Percentiles rank a stretch among this genome's conserved stretches.
phyloP scores from a whole-genome alignment of 1,140 invertebrate species.

The Drosophila lowei region DNA sequence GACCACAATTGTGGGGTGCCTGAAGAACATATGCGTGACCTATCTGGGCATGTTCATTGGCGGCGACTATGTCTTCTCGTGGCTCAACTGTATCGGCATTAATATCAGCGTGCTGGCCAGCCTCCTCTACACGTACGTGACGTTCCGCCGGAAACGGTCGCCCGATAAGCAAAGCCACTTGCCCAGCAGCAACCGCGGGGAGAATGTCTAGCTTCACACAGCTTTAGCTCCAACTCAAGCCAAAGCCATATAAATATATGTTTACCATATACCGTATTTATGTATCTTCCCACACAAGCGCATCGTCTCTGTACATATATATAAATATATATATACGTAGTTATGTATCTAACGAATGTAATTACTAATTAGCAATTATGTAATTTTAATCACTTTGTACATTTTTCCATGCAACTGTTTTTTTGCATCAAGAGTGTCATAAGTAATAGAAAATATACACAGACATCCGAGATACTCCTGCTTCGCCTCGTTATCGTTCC shows the following conservation, averaged over 20 bases:
- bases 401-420: slow-evolving; percentile 48
- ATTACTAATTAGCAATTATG: slow-evolving; percentile 40
- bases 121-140: slow-evolving; percentile 91
- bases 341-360: slow-evolving; percentile 6
- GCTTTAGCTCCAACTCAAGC: slow-evolving; percentile 52
- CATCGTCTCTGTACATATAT: slow-evolving; percentile 45
- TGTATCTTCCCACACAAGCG: slow-evolving; percentile 9
- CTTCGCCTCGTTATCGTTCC: not conserved
- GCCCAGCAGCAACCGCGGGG: slow-evolving; percentile 79
- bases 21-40: slow-evolving; percentile 96
- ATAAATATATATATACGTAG: slow-evolving; percentile 34
- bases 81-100: slow-evolving; percentile 96
- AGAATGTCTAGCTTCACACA: slow-evolving; percentile 83
- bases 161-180: slow-evolving; percentile 83
- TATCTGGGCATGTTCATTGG: slow-evolving; percentile 98
- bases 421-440: slow-evolving; percentile 46
- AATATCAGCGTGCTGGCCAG: slow-evolving; percentile 95
- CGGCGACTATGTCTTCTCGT: slow-evolving; percentile 97
- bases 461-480: slow-evolving; percentile 22
- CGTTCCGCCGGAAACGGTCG: slow-evolving; percentile 87
- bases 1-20: slow-evolving; percentile 98
- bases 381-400: slow-evolving; percentile 55
- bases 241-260: slow-evolving; percentile 50
- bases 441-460: slow-evolving; percentile 39
- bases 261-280: slow-evolving; percentile 24